Base-by-base conservation (phyloP, 2,113 vertebrate genomes). In the Dromas ardeola region DNA sequence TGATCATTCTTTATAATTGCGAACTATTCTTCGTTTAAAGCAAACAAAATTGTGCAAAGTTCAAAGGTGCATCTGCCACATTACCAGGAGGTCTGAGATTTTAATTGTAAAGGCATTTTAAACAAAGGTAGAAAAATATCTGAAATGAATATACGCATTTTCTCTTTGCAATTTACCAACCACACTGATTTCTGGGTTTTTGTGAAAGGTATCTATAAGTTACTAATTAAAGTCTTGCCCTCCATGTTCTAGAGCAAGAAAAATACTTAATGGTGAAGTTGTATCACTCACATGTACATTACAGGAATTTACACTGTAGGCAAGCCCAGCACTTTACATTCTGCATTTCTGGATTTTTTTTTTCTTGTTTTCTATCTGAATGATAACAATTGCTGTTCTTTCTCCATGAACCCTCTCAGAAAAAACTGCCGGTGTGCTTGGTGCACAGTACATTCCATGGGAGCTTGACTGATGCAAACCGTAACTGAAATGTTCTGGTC, bases 211-310 rank as follows among this genome's bases (percentile, higher is more conserved):
- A 26, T 15, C 26, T 52, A 3, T 26, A 86, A 42, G 40, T 82
- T 73, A 50, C 13, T 77, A 79, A 71, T 17, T 58, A 71, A 91
- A 77, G 13, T 20, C 26, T 20, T 5, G 2, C 40, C 65, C 32
- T 88, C 47, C 58, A 58, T 74, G 76, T 93, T 86, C 95, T 83
- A 95, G 58, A 55, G 45, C 43, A 73, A 73, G 32, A 86, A 82
- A 97, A 97, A 92, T 36, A 90, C 56, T 94, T 91, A 58, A 90
- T 19, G 42, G 18, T 56, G 71, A 78, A 92, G 92, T 90, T 93
- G 61, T 69, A 96, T 65, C 78, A 76, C 90, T 94, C 32, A 53
- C 8, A 22, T 30, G 34, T 20, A 86, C 15, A 55, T 49, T 49
- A 65, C 40, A 92, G 56, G 70, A 88, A 61, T 61, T 66, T 81